Percentiles rank a stretch among this genome's conserved stretches.
phyloP scores from a whole-genome alignment of 2,113 vertebrate species.

The Cheirogaleus medius region DNA sequence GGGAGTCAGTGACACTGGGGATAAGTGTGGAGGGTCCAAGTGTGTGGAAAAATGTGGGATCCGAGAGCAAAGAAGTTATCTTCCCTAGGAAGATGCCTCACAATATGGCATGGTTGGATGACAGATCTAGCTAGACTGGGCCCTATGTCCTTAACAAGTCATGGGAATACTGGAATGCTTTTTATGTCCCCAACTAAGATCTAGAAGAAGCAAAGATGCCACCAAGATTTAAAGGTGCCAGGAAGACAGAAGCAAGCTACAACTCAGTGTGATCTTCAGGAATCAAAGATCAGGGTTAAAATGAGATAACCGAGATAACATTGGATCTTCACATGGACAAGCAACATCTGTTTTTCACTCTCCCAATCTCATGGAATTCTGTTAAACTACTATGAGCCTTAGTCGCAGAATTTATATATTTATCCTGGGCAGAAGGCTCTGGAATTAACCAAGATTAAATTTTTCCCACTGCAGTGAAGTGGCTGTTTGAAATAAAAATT shows the following conservation, averaged over 20 bases:
- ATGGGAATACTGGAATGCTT: not conserved
- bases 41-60: not conserved
- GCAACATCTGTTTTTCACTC: not conserved
- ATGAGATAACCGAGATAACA: not conserved
- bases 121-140: not conserved
- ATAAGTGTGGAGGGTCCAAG: not conserved
- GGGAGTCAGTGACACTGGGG: not conserved
- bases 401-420: not conserved
- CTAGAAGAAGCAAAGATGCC: not conserved
- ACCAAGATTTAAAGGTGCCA: not conserved
- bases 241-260: too few relatives aligned
- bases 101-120: accelerated
- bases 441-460: not conserved
- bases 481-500: not conserved
- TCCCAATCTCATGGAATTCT: not conserved
- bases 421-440: not conserved
- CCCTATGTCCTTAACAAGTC: not conserved
- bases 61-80: not conserved
- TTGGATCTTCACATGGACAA: not conserved
- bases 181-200: not conserved
- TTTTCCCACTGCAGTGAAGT: not conserved
- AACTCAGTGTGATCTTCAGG: not conserved
- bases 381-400: not conserved
- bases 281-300: not conserved
- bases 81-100: not conserved